Conservation (phyloP, 1,140 invertebrate genomes). For the Lepidurus arcticus region DNA sequence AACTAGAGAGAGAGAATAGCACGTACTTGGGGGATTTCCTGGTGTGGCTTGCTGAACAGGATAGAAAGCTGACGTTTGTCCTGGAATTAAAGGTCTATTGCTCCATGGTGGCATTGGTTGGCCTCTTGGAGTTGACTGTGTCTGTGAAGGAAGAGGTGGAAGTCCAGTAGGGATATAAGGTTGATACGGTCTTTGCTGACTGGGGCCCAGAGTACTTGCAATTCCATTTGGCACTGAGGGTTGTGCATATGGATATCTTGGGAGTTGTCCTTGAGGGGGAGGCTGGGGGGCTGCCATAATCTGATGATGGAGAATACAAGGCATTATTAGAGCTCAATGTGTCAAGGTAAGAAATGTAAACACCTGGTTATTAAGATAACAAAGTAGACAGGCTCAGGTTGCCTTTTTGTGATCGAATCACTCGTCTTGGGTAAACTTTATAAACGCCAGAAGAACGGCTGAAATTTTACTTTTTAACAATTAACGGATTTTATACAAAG, state of each 20-base stretch:
- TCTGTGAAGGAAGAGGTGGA: background rate
- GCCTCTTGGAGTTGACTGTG: background rate
- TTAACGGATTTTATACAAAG: background rate
- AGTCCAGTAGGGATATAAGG: background rate
- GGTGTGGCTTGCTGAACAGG: background rate
- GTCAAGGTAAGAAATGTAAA: background rate
- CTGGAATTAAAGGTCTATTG: background rate
- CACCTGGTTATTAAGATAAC: conserved; percentile 9
- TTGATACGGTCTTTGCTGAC: background rate
- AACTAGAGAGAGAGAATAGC: background rate
- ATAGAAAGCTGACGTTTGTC: conserved; percentile 9
- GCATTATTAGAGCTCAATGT: background rate
- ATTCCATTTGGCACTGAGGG: conserved; percentile 9
- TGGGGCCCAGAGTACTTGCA: background rate
- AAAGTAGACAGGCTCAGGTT: background rate
- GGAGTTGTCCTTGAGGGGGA: conserved; percentile 12
- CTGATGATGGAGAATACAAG: background rate
- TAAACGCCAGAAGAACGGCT: no score
- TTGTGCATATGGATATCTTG: conserved; percentile 18
- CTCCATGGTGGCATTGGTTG: conserved; percentile 7
- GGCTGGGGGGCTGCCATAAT: conserved; percentile 7
- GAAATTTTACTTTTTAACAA: no score
- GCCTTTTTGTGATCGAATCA: no score
- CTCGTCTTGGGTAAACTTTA: no score
- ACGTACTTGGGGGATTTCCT: background rate